Percentiles rank a stretch among this genome's conserved stretches.
Conservation (phyloP, 2,888 invertebrate species). For the Drosophila imparisetae region DNA sequence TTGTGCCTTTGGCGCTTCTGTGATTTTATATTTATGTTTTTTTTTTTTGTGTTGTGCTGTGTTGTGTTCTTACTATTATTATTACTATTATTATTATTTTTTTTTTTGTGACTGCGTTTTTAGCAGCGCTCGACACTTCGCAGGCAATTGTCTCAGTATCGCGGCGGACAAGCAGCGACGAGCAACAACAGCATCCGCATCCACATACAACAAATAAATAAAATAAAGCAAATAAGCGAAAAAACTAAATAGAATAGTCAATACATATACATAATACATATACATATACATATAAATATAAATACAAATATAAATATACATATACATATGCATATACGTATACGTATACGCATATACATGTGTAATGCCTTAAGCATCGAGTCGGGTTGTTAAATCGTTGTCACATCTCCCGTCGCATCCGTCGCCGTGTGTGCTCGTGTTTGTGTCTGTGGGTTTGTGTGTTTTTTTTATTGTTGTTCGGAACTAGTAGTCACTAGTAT, state of each 20-base stretch:
- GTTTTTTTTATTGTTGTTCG: slow-evolving; percentile 12
- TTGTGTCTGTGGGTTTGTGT: slow-evolving; percentile 7
- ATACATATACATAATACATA: neutral
- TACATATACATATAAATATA: neutral
- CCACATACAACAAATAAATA: slow-evolving; percentile 3
- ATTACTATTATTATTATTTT: slow-evolving; percentile 14
- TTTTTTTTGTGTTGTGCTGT: slow-evolving; percentile 7
- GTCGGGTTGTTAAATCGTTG: slow-evolving; percentile 2
- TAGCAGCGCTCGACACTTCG: slow-evolving; percentile 21
- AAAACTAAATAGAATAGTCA: neutral
- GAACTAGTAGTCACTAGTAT: slow-evolving; percentile 13
- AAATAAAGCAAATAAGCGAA: neutral
- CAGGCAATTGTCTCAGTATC: slow-evolving; percentile 56
- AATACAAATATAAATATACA: too few relatives aligned
- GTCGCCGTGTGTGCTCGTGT: slow-evolving; percentile 9
- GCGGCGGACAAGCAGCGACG: slow-evolving; percentile 64
- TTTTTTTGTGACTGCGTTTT: slow-evolving; percentile 14
- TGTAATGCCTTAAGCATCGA: slow-evolving; percentile 34
- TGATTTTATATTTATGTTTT: slow-evolving; percentile 12
- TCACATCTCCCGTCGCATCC: slow-evolving; percentile 8
- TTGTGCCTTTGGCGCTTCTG: slow-evolving; percentile 16
- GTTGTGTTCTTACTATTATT: slow-evolving; percentile 21
- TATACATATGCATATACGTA: neutral
- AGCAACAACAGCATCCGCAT: slow-evolving; percentile 56
- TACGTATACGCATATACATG: neutral